Base-by-base conservation (phyloP, 2,888 invertebrate genomes). In the Acleris literana region DNA sequence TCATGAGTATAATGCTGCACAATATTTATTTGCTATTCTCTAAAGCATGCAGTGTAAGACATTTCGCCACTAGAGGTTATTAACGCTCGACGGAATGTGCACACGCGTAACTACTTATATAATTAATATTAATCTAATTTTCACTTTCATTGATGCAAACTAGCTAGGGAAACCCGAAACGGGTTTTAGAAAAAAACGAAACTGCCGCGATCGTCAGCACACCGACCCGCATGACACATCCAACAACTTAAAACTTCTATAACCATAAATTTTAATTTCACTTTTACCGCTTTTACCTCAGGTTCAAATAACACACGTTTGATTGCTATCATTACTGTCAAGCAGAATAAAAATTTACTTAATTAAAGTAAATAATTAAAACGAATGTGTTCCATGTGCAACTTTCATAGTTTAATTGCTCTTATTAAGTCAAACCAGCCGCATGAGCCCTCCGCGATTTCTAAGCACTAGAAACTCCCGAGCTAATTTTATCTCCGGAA, bases 271-370 rank as follows among this genome's bases (percentile, higher is more conserved):
- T 39, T 82, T 84, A 85, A 86, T 90, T 91, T 91, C 91, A 90
- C 92, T 91, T 89, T 83, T 85, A 77, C 82, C 77, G 85, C 88
- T 91, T 89, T 91, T 90, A 90, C 91, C 88, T 84, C 75, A 73
- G 71, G 71, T 68, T 71, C 69, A 78, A 77, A 75, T 78, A 75
- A 76, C 60, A 61, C 51, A 18, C 55, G 55, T 60, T 43, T 29
- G 33, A 64, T 53, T 49, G 25, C 49, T 60, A 33, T 55, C 48
- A 54, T 54, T 48, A 3, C 29, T 51, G 60, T 55, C 11, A 29
- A 55, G 29, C 29, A 6, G n/a, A 55, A 17, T 39, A 5, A 49
- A 44, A 22, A 48, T 44, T 6, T 33, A 33, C 33, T 9, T 43
- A 55, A 60, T n/a, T 48, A 57, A 29, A n/a, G 0, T 64, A 49